These are phyloP conservation scores for Tenebrosternarchus preto DNA, from an alignment of 2,113 vertebrate genomes.

Conservation along the genomic window DNA sequence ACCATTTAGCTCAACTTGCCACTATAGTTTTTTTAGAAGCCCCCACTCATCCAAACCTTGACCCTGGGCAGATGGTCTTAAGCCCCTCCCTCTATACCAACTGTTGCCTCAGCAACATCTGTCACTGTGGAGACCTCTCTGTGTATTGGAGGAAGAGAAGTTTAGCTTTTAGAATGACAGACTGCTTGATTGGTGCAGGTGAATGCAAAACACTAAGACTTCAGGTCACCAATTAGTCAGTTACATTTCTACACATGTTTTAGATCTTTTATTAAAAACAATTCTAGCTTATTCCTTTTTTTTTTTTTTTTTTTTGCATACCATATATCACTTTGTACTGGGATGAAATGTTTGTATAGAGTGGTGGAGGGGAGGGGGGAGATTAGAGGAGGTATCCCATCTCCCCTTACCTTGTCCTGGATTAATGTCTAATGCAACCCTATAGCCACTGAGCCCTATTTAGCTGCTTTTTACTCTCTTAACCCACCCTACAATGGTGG, in stretches of 20 bases:
- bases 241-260: too few relatives aligned
- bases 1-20: slow-evolving; percentile 66
- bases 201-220: not conserved
- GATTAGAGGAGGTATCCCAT: slow-evolving; percentile 69
- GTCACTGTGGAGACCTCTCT: slow-evolving; percentile 62
- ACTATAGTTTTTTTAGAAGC: slow-evolving; percentile 54
- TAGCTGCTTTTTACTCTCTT: slow-evolving; percentile 72
- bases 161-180: not conserved
- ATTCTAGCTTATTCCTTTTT: not conserved
- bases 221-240: not conserved
- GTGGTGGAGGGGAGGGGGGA: slow-evolving; percentile 35
- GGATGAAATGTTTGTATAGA: slow-evolving; percentile 16
- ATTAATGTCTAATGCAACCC: slow-evolving; percentile 78
- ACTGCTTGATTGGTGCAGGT: not conserved
- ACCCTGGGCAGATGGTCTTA: slow-evolving; percentile 81
- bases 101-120: slow-evolving; percentile 83
- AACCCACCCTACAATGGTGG: slow-evolving; percentile 59
- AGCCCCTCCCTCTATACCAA: slow-evolving; percentile 78
- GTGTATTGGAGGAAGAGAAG: slow-evolving; percentile 22
- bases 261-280: too few relatives aligned
- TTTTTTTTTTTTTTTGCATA: not conserved
- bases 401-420: slow-evolving; percentile 67
- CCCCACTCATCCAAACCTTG: slow-evolving; percentile 75
- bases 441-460: slow-evolving; percentile 72
- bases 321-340: not conserved